phyloP scores from a whole-genome alignment of 2,888 invertebrate species.

The Eueremaeus valkanovi region DNA sequence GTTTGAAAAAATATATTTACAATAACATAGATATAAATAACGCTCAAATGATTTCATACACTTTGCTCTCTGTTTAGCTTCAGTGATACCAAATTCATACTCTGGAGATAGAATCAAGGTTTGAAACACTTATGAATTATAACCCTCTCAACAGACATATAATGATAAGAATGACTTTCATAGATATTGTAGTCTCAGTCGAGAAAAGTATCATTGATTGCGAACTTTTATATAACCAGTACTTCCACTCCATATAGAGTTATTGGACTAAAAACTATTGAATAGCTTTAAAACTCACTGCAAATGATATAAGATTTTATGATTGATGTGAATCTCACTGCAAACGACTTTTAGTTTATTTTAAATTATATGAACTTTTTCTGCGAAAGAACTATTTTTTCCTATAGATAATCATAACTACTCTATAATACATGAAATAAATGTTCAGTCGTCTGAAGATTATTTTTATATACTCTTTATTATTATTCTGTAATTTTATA shows the following conservation, averaged over 20 bases:
- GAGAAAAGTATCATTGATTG: not conserved
- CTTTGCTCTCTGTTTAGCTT: no score
- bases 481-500: not conserved
- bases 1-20: no score
- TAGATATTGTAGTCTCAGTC: not conserved
- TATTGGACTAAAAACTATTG: slow-evolving; percentile 4
- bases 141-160: slow-evolving; percentile 3
- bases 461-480: not conserved
- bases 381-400: not conserved
- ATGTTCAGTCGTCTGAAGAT: not conserved
- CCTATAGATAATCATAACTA: not conserved
- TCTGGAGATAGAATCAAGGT: no score
- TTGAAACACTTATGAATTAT: no score
- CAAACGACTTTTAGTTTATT: slow-evolving; percentile 12
- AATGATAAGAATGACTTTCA: not conserved
- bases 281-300: not conserved
- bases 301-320: slow-evolving; percentile 17
- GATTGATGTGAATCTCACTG: slow-evolving; percentile 23
- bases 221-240: not conserved
- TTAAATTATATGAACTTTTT: slow-evolving; percentile 20
- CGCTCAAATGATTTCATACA: no score
- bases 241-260: not conserved
- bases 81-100: no score
- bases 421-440: not conserved
- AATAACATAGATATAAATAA: no score